Conservation (phyloP, 2,113 vertebrate species). For the Triplophysa dalaica region DNA sequence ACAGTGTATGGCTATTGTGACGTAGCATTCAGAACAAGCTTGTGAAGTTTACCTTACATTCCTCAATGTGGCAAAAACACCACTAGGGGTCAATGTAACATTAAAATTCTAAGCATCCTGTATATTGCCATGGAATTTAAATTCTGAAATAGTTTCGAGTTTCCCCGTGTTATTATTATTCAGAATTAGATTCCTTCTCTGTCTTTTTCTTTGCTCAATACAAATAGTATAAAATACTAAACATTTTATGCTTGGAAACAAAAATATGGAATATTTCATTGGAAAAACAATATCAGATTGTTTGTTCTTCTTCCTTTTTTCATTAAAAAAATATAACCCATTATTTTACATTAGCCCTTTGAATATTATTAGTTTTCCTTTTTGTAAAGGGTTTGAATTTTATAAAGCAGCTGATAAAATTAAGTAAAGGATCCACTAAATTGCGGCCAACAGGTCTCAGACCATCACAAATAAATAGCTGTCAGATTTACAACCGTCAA, state of each 20-base stretch:
- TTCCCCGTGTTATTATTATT: too few species aligned
- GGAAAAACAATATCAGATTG: too few species aligned
- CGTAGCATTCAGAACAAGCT: not conserved
- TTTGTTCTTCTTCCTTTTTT: too few species aligned
- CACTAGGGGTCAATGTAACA: conserved; percentile 31
- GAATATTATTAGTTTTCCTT: not conserved
- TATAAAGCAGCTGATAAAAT: conserved; percentile 33
- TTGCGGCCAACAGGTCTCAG: conserved; percentile 38
- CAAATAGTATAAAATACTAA: too few species aligned
- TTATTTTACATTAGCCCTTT: too few species aligned
- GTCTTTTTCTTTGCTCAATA: too few species aligned
- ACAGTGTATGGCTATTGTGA: not conserved
- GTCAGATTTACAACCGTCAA: conserved; percentile 48
- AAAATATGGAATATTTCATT: too few species aligned
- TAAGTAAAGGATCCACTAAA: conserved; percentile 33
- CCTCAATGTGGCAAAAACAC: not conserved
- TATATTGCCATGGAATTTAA: too few species aligned
- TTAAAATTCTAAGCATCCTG: not conserved
- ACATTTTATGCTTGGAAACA: too few species aligned
- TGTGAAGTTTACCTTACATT: not conserved
- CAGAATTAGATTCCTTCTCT: too few species aligned
- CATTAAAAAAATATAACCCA: too few species aligned
- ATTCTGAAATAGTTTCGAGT: too few species aligned
- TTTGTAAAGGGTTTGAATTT: not conserved
- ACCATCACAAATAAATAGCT: conserved; percentile 54